These are phyloP conservation scores for Gnathonemus echidnorhynchus DNA, from an alignment of 2,113 vertebrate species.

Conservation along the genomic window DNA sequence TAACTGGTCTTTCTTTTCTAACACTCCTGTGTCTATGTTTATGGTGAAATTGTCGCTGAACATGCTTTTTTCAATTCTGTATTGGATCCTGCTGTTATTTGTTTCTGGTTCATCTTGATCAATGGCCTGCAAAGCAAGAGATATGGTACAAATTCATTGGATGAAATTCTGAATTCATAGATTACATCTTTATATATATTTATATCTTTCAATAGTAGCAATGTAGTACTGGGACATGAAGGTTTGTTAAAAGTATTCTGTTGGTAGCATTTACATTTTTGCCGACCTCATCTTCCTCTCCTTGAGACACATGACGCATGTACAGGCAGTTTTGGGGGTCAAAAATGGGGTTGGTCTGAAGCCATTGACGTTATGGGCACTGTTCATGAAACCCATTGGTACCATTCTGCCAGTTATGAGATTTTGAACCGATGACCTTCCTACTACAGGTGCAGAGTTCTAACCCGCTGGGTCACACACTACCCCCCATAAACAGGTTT, in stretches of 20 bases:
- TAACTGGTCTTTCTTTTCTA: conserved; percentile 57
- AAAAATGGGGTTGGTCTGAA: background rate
- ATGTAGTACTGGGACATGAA: background rate
- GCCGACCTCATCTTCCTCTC: background rate
- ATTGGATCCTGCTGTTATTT: conserved; percentile 68
- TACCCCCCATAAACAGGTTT: background rate
- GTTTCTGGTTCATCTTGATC: conserved; percentile 68
- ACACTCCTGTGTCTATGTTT: conserved; percentile 42
- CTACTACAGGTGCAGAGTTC: background rate
- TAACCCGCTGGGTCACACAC: background rate
- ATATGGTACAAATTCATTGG: background rate
- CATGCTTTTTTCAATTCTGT: conserved; percentile 46
- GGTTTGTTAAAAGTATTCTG: background rate
- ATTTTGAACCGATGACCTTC: background rate
- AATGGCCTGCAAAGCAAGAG: conserved; percentile 59
- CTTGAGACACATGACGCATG: background rate
- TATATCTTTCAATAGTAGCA: background rate
- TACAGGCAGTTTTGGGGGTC: background rate
- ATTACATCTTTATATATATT: too few species aligned
- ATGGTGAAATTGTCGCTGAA: conserved; percentile 79
- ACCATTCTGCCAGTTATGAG: background rate
- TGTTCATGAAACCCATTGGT: background rate
- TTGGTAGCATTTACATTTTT: background rate
- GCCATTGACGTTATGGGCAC: background rate
- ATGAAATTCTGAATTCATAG: background rate